Percentiles rank a stretch among this genome's conserved stretches.
Evolutionary conservation across 2,113 vertebrate species (phyloP).

Genomic region (Pongo abelii): DNA sequence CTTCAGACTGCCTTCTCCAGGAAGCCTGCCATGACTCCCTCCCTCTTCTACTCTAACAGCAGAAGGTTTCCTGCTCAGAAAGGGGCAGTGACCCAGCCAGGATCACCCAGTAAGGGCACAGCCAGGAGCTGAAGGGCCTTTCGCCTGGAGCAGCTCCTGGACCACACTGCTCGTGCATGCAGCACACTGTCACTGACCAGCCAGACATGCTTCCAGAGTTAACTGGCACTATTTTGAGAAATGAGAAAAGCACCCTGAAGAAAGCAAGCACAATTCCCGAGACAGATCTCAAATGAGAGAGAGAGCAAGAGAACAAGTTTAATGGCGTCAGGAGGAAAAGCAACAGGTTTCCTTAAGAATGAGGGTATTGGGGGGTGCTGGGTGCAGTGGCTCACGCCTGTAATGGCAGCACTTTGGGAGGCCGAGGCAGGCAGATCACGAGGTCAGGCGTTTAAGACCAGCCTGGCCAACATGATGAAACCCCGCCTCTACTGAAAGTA

Average conservation of each 20-base stretch:
- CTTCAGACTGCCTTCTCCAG: neutral
- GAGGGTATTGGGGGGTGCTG: too few relatives aligned
- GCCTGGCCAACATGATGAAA: too few relatives aligned
- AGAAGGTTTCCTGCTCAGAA: neutral
- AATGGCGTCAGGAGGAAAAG: neutral
- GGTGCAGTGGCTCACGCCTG: too few relatives aligned
- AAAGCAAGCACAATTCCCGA: neutral
- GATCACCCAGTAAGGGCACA: neutral
- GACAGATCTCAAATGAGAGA: neutral
- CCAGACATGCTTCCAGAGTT: neutral
- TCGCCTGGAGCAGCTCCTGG: neutral
- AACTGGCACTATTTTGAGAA: neutral
- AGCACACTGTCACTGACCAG: fast-evolving
- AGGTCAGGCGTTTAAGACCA: too few relatives aligned
- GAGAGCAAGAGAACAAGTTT: neutral
- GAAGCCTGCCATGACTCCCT: neutral
- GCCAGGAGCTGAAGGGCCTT: neutral
- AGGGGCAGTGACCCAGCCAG: neutral
- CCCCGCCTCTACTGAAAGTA: too few relatives aligned
- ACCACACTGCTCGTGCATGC: neutral
- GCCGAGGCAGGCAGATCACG: fast-evolving
- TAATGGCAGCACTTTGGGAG: too few relatives aligned
- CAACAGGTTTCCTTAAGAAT: neutral
- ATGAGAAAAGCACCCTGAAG: neutral
- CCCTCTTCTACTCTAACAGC: neutral